Conservation (phyloP, 2,113 vertebrate species). For the Elgaria multicarinata region DNA sequence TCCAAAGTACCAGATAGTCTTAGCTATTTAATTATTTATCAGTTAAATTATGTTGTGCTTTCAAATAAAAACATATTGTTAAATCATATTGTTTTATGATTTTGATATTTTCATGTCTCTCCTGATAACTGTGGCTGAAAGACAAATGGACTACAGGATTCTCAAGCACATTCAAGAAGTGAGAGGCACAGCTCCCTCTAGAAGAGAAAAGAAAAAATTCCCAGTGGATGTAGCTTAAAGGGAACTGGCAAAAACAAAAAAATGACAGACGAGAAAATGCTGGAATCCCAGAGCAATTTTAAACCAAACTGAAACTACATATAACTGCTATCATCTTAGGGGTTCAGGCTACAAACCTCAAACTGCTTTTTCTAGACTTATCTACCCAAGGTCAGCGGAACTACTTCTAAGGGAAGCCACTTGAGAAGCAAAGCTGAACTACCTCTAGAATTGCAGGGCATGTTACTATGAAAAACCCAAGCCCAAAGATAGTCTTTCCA, state of each 20-base stretch:
- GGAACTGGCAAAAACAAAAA: slow-evolving; percentile 13
- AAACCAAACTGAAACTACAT: neutral
- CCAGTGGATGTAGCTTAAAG: slow-evolving; percentile 27
- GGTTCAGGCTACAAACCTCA: neutral
- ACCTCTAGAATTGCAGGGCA: neutral
- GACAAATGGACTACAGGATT: neutral
- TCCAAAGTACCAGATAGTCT: neutral
- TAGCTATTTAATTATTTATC: neutral
- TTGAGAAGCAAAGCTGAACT: neutral
- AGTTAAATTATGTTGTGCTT: neutral
- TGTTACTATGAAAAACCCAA: neutral
- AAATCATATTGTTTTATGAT: neutral
- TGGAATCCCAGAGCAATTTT: slow-evolving; percentile 30
- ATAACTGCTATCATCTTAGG: slow-evolving; percentile 8
- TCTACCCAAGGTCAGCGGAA: neutral
- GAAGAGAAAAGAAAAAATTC: slow-evolving; percentile 32
- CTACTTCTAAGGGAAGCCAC: neutral
- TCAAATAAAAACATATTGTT: too few species aligned
- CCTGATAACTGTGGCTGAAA: neutral
- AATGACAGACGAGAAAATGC: slow-evolving; percentile 53
- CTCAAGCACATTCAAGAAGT: slow-evolving; percentile 31
- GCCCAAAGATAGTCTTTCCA: slow-evolving; percentile 31
- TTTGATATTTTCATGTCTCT: neutral
- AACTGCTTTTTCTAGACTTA: neutral
- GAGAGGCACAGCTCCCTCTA: slow-evolving; percentile 46